Base-by-base conservation (phyloP, 2,113 vertebrate species). In the Phalacrocorax pelagicus region DNA sequence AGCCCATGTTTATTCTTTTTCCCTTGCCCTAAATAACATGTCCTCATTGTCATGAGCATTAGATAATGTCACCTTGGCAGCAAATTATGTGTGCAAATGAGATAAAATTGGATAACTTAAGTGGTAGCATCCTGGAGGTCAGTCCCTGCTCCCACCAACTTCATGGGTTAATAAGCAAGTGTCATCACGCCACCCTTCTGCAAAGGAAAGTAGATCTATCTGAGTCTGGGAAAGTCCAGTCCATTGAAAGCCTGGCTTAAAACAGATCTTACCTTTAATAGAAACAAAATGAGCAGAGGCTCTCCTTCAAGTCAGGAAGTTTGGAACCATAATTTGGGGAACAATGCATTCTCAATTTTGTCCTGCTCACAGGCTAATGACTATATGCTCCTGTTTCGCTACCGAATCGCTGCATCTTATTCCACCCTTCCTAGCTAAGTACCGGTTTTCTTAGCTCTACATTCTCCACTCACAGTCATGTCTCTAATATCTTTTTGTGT, bases 41-140 rank as follows among this genome's bases (percentile, higher is more conserved):
- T 40, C 83, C 55, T 81, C 22, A 38, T 67, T 15, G 8, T 40
- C 58, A 49, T 3, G 4, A 82, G 10, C 46, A 52, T 73, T 92
- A 1, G 0, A 32, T 47, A 94, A 93, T 75, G 65, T 89, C 95
- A 96, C 86, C 80, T 96, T 85, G 58, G 36, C 86, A 97, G 78
- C 32, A 72, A 86, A 94, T 92, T 65, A 79, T 34, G 23, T 62
- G 42, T 72, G 78, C 49, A 75, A 85, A 95, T 55, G 73, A 89
- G 73, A 80, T 42, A 36, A 87, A 94, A 86, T 73, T 80, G 70
- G 40, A 18, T 54, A 78, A 30, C 36, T 79, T 52, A 49, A 91
- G 92, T 63, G 80, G 80, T 2, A 61, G 75, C 77, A 72, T 11
- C 10, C 57, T 13, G 54, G 69, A 92, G 73, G 73, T 92, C 72